These are phyloP conservation scores for Hermetia illucens DNA, from an alignment of 1,140 invertebrate genomes.

Conservation along the genomic window DNA sequence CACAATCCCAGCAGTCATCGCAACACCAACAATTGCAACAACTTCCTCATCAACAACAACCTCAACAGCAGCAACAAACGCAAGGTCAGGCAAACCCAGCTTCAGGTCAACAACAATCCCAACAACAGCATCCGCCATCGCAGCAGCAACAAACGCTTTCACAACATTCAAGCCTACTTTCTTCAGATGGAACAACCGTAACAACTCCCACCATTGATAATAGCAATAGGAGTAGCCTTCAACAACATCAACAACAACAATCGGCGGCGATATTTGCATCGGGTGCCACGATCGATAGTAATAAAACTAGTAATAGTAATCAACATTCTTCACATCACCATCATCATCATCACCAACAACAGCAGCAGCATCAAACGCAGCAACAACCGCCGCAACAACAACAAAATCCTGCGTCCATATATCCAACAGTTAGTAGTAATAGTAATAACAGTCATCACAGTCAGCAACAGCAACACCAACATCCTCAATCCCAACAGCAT, in stretches of 20 bases:
- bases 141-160: background rate
- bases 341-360: background rate
- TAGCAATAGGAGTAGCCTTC: background rate
- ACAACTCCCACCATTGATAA: background rate
- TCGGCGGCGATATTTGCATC: too few species aligned
- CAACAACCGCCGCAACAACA: background rate
- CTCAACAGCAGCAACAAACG: too few species aligned
- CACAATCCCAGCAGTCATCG: background rate
- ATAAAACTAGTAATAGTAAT: background rate
- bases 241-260: too few species aligned
- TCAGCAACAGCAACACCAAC: too few species aligned
- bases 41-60: conserved; percentile 4
- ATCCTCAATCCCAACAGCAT: too few species aligned
- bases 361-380: conserved; percentile 4
- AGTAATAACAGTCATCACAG: background rate
- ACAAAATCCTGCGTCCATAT: background rate
- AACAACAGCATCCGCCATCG: conserved; percentile 6
- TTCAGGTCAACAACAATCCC: conserved; percentile 5
- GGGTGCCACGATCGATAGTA: too few species aligned
- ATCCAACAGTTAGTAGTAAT: background rate
- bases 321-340: conserved; percentile 1
- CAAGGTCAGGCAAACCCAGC: conserved; percentile 6
- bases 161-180: background rate
- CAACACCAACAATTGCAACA: conserved; percentile 5
- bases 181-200: background rate